phyloP scores from a whole-genome alignment of 2,888 invertebrate species.

The Coecobrya sp. region DNA sequence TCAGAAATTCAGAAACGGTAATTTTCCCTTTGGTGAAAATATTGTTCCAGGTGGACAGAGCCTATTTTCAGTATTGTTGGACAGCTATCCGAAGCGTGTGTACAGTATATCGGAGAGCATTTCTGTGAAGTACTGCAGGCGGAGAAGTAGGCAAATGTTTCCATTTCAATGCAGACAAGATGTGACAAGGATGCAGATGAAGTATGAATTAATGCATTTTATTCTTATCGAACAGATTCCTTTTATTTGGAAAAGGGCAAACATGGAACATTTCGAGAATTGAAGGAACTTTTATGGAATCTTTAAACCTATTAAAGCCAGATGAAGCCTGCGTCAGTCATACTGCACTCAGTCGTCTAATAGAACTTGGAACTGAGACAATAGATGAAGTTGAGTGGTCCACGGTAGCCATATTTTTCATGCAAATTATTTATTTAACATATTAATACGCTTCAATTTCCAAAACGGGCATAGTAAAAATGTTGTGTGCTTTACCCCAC shows the following conservation, averaged over 20 bases:
- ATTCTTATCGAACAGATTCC: constrained; percentile 88
- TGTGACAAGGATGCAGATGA: no score
- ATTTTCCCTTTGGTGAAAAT: not conserved
- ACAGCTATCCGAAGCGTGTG: constrained; percentile 93
- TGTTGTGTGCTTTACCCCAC: constrained; percentile 53
- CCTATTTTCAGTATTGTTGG: constrained; percentile 93
- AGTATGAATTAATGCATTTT: no score
- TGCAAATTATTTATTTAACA: constrained; percentile 64
- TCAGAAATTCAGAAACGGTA: not conserved
- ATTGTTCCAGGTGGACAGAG: constrained; percentile 90
- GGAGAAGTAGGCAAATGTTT: constrained; percentile 87
- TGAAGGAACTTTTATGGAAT: constrained; percentile 91
- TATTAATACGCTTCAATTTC: constrained; percentile 61
- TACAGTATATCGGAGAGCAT: constrained; percentile 93
- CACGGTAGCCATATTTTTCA: constrained; percentile 86
- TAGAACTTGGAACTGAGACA: constrained; percentile 86
- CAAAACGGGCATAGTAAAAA: constrained; percentile 29
- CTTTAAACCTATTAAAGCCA: constrained; percentile 93
- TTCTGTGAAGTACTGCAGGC: constrained; percentile 93
- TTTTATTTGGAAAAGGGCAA: constrained; percentile 91
- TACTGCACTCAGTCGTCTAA: constrained; percentile 88
- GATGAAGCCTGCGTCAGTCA: constrained; percentile 95
- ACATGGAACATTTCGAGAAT: constrained; percentile 93
- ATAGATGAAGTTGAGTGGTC: constrained; percentile 87
- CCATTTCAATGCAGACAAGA: not conserved